Base-by-base conservation (phyloP, 2,113 vertebrate genomes). In the Thalassoma bifasciatum region DNA sequence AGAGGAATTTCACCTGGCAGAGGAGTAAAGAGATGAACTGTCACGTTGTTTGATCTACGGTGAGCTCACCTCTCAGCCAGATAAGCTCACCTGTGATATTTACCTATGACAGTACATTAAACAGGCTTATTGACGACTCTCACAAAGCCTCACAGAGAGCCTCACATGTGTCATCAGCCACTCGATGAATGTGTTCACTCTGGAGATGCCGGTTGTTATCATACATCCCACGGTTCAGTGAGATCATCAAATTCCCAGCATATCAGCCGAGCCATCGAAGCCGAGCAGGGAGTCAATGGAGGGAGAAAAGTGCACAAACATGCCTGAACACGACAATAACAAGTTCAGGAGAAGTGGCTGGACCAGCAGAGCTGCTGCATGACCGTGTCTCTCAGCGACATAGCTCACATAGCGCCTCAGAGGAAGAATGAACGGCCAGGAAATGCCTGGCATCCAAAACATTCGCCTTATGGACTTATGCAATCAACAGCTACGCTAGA, bases 371-470 rank as follows among this genome's bases (percentile, higher is more conserved):
- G 65, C 76, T 63, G 44, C 71, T 65, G 10, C 62, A 11, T 44
- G 53, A 13, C 56, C 13, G 4, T 9, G 1, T 46, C 52, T 75
- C 64, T 59, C 68, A 78, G 17, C 26, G 14, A 59, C 79, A 83
- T 71, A 65, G 76, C 54, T 51, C 13, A 17, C 53, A 68, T 72
- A 61, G 66, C 68, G 37, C 57, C 49, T 42, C 14, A 36, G 38
- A 37, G 42, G 12, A 54, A 71, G 69, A 74, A 64, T 49, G 65
- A 81, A 51, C 19, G 38, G 44, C 76, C 73, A 64, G 85, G 72
- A 92, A 89, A 82, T 83, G 69, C 57, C 63, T 60, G 77, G 75
- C 81, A 91, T 89, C 63, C 73, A 34, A 85, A 86, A 81, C 69
- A 91, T 83, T 84, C 66, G 42, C 69, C 59, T 72, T 22, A 44